phyloP scores from a whole-genome alignment of 2,113 vertebrate species.

The Vidua chalybeata region DNA sequence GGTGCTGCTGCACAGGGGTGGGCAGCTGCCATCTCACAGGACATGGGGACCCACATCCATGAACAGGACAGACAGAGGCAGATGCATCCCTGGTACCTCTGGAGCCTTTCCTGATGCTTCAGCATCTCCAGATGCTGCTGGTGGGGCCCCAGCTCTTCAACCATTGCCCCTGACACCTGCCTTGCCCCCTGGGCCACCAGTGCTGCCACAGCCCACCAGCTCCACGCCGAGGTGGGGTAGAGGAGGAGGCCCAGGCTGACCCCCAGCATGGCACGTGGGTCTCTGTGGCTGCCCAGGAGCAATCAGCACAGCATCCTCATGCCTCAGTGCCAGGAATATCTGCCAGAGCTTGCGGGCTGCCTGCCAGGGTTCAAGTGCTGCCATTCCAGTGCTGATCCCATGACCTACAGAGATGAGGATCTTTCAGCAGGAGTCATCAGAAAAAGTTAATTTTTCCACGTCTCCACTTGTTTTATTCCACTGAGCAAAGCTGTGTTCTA shows the following conservation, averaged over 20 bases:
- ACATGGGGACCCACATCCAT: accelerated
- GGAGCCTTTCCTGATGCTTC: neutral
- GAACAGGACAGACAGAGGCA: neutral
- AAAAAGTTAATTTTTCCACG: slow-evolving; percentile 40
- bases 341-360: neutral
- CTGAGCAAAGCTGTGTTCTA: neutral
- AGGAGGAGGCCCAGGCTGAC: neutral
- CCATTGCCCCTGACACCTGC: accelerated
- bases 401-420: slow-evolving; percentile 22
- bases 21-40: neutral
- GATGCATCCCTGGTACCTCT: accelerated
- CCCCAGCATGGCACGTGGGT: accelerated
- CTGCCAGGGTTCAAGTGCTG: slow-evolving; percentile 50
- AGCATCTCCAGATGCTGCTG: neutral
- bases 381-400: slow-evolving; percentile 19
- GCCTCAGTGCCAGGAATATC: slow-evolving; percentile 19
- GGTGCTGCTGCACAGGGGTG: neutral
- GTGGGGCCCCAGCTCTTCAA: neutral
- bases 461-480: slow-evolving; percentile 25
- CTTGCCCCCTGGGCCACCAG: neutral
- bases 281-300: neutral
- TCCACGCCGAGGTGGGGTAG: accelerated
- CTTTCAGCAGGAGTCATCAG: slow-evolving; percentile 50
- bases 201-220: neutral
- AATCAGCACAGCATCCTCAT: neutral